Evolutionary conservation across 1,140 invertebrate genomes (phyloP).

Genomic region (Drosophila guanche): DNA sequence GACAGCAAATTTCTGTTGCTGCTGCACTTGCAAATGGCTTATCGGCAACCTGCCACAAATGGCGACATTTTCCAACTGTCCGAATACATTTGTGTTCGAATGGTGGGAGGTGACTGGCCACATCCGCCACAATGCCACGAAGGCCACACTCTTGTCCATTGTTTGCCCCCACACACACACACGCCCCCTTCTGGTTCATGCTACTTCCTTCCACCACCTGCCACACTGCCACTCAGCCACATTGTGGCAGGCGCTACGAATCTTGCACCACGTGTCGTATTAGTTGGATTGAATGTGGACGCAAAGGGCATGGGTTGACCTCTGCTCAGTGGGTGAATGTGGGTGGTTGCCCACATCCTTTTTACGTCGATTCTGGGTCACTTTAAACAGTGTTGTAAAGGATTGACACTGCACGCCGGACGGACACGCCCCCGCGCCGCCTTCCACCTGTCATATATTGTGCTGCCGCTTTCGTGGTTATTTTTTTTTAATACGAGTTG

Average conservation of each 20-base stretch:
- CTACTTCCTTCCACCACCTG: slow-evolving; percentile 5
- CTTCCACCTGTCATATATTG: slow-evolving; percentile 46
- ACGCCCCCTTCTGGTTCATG: slow-evolving; percentile 9
- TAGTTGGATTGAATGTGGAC: slow-evolving; percentile 62
- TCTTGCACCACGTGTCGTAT: slow-evolving; percentile 65
- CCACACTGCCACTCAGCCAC: slow-evolving; percentile 21
- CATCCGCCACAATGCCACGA: slow-evolving; percentile 33
- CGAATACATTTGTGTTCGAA: slow-evolving; percentile 13
- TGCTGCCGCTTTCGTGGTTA: slow-evolving; percentile 53
- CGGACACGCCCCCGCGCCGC: neutral
- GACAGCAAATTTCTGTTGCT: slow-evolving; percentile 5
- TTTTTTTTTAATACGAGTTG: slow-evolving; percentile 34
- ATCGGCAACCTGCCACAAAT: slow-evolving; percentile 45
- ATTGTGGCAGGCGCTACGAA: neutral
- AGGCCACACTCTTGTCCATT: slow-evolving; percentile 36
- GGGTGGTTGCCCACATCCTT: slow-evolving; percentile 11
- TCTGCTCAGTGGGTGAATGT: slow-evolving; percentile 17
- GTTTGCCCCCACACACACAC: slow-evolving; percentile 8
- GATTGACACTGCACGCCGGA: slow-evolving; percentile 29
- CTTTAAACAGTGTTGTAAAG: slow-evolving; percentile 61
- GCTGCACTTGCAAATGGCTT: slow-evolving; percentile 48
- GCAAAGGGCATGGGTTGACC: slow-evolving; percentile 37
- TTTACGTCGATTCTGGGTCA: slow-evolving; percentile 60
- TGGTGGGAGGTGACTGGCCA: slow-evolving; percentile 28
- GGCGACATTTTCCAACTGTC: slow-evolving; percentile 34